Evolutionary conservation across 2,888 invertebrate genomes (phyloP).

Genomic region (Drosophila cracens): DNA sequence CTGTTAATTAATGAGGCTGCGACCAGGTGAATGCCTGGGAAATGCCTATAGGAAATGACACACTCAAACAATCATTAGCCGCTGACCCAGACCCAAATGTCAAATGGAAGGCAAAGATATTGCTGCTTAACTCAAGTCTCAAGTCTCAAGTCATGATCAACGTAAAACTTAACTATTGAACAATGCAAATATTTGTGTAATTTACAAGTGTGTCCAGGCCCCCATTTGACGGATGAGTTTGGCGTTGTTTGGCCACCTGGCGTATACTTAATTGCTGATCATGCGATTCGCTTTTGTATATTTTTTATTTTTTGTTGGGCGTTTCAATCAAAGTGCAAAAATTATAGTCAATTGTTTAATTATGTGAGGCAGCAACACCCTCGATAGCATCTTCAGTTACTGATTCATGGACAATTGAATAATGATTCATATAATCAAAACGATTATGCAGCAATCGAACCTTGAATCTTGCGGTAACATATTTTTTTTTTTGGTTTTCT

Average conservation of each 20-base stretch:
- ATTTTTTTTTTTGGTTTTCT: conserved; percentile 41
- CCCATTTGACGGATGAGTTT: conserved; percentile 25
- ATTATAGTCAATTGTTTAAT: conserved; percentile 77
- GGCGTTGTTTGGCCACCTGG: conserved; percentile 34
- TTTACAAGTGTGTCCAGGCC: conserved; percentile 38
- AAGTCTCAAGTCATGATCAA: conserved; percentile 18
- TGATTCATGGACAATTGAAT: conserved; percentile 52
- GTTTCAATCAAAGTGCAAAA: conserved; percentile 68
- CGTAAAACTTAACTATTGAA: conserved; percentile 32
- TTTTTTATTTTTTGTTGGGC: conserved; percentile 28
- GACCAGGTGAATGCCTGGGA: conserved; percentile 50
- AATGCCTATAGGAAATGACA: conserved; percentile 41
- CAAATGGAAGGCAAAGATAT: conserved; percentile 16
- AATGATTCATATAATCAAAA: conserved; percentile 73
- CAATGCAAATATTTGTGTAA: conserved; percentile 63
- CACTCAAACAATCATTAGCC: conserved; percentile 55
- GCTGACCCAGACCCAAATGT: conserved; percentile 73
- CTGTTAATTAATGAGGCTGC: conserved; percentile 61
- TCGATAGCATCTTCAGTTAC: conserved; percentile 30
- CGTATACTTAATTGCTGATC: conserved; percentile 46
- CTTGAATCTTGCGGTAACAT: conserved; percentile 65
- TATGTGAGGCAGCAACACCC: conserved; percentile 68
- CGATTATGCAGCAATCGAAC: conserved; percentile 68
- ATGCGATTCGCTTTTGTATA: conserved; percentile 11
- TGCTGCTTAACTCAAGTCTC: conserved; percentile 14